Conservation (phyloP, 1,140 invertebrate genomes). For the Galleria mellonella region DNA sequence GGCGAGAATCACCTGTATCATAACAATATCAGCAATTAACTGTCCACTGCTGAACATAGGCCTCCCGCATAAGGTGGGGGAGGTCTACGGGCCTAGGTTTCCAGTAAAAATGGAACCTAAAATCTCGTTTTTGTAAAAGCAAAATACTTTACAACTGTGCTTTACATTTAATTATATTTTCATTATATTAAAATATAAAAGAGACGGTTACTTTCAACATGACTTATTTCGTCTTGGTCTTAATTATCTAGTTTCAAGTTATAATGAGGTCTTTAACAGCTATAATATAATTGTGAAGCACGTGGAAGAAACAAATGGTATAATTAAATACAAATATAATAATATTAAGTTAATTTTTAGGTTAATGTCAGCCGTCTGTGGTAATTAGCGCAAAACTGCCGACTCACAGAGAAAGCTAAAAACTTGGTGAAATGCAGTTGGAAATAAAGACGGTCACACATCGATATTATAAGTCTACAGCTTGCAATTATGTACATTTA, state of each 20-base stretch:
- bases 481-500: too few relatives aligned
- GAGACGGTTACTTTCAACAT: too few relatives aligned
- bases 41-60: too few relatives aligned
- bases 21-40: too few relatives aligned
- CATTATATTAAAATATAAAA: too few relatives aligned
- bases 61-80: too few relatives aligned
- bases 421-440: slow-evolving; percentile 1
- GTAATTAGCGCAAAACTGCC: slow-evolving; percentile 31
- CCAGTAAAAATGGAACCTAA: too few relatives aligned
- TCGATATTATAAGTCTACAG: slow-evolving; percentile 8
- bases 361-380: slow-evolving; percentile 26
- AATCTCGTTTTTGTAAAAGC: too few relatives aligned
- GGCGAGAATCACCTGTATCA: too few relatives aligned
- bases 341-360: slow-evolving; percentile 4
- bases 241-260: slow-evolving; percentile 17
- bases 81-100: too few relatives aligned
- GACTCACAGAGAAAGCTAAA: slow-evolving; percentile 41
- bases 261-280: slow-evolving; percentile 13
- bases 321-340: slow-evolving; percentile 25
- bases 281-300: slow-evolving; percentile 6
- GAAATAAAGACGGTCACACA: neutral
- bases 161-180: too few relatives aligned
- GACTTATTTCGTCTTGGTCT: neutral
- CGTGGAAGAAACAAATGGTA: slow-evolving; percentile 7
- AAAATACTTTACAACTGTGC: too few relatives aligned